These are phyloP conservation scores for Seriola rivoliana DNA, from an alignment of 2,113 vertebrate species.

Conservation along the genomic window DNA sequence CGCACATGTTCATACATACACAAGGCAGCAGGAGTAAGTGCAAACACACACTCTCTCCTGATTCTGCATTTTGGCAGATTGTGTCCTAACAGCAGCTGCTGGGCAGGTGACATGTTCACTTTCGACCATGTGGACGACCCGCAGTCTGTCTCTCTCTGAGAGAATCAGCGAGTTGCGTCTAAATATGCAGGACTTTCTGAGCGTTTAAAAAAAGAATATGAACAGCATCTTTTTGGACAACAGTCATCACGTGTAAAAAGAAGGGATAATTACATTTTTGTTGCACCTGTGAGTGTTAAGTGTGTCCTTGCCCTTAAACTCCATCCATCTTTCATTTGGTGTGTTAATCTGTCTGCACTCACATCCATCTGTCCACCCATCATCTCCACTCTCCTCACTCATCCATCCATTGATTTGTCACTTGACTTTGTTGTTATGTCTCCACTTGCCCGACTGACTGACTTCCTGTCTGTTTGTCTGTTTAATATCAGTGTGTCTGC, in stretches of 20 bases:
- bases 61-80: slow-evolving; percentile 21
- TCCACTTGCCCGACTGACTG: slow-evolving; percentile 21
- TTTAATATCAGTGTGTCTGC: background rate
- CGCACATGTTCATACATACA: slow-evolving; percentile 4
- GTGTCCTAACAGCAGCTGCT: slow-evolving; percentile 41
- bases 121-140: slow-evolving; percentile 6
- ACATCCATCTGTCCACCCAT: slow-evolving; percentile 23
- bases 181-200: slow-evolving; percentile 14
- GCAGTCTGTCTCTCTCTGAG: slow-evolving; percentile 1
- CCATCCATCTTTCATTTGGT: slow-evolving; percentile 40
- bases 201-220: background rate
- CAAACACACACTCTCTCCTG: slow-evolving; percentile 28
- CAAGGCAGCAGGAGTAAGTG: slow-evolving; percentile 14
- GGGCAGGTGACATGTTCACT: slow-evolving; percentile 37
- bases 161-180: background rate
- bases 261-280: slow-evolving; percentile 21
- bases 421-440: slow-evolving; percentile 27
- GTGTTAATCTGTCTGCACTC: slow-evolving; percentile 44
- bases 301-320: slow-evolving; percentile 14
- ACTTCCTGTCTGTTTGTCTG: background rate
- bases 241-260: slow-evolving; percentile 4
- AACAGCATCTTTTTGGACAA: slow-evolving; percentile 1
- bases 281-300: slow-evolving; percentile 19
- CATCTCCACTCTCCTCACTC: slow-evolving; percentile 19
- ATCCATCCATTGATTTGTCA: slow-evolving; percentile 7